phyloP scores from a whole-genome alignment of 2,888 invertebrate genomes.

The Amorpha juglandis region DNA sequence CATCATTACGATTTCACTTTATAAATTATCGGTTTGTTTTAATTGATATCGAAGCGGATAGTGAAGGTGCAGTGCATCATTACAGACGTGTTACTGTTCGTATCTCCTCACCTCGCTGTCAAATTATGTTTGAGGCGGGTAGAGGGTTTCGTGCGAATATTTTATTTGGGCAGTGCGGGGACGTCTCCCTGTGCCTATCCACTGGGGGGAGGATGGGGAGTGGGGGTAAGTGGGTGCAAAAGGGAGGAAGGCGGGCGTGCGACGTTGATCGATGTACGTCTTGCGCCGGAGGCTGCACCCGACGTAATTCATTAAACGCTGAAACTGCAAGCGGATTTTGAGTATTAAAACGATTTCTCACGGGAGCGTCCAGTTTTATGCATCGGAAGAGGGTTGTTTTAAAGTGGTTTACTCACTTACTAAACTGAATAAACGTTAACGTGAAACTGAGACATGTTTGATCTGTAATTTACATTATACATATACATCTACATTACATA shows the following conservation, averaged over 20 bases:
- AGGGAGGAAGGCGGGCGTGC: slow-evolving; percentile 56
- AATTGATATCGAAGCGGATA: slow-evolving; percentile 9
- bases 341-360: slow-evolving; percentile 84
- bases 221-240: slow-evolving; percentile 46
- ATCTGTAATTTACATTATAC: slow-evolving; percentile 41
- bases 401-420: slow-evolving; percentile 64
- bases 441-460: slow-evolving; percentile 54
- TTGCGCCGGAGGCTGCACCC: slow-evolving; percentile 85
- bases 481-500: slow-evolving; percentile 21
- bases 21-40: slow-evolving; percentile 25
- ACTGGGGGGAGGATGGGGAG: slow-evolving; percentile 31
- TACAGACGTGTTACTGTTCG: slow-evolving; percentile 7
- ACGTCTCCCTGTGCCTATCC: slow-evolving; percentile 71
- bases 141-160: slow-evolving; percentile 58
- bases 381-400: slow-evolving; percentile 61
- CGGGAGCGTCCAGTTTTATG: slow-evolving; percentile 75
- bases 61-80: background rate
- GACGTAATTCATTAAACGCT: slow-evolving; percentile 84
- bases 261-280: slow-evolving; percentile 88
- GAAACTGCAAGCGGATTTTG: slow-evolving; percentile 84
- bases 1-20: slow-evolving; percentile 25
- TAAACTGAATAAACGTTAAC: slow-evolving; percentile 71
- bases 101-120: slow-evolving; percentile 27
- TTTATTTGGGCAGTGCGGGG: slow-evolving; percentile 81
- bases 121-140: slow-evolving; percentile 7